These are phyloP conservation scores for Eubucco bourcierii DNA, from an alignment of 2,113 vertebrate species.

Conservation along the genomic window DNA sequence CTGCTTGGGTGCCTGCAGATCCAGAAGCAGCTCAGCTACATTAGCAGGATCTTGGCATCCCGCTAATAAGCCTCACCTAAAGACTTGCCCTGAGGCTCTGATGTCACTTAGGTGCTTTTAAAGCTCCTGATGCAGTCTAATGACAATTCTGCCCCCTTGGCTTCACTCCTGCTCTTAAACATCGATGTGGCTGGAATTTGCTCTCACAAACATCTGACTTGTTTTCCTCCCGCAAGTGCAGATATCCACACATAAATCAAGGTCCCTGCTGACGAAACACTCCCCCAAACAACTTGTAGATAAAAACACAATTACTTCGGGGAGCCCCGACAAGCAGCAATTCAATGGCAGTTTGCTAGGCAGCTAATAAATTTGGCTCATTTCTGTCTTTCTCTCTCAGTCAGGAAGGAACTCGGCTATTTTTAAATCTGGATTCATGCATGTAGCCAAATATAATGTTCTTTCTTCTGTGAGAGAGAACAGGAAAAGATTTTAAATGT, in stretches of 20 bases:
- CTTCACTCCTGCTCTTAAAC: not conserved
- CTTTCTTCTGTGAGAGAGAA: constrained; percentile 59
- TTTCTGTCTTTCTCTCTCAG: constrained; percentile 38
- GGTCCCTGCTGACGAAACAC: not conserved
- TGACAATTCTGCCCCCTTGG: constrained; percentile 24
- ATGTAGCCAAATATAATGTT: constrained; percentile 61
- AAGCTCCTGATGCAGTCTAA: constrained; percentile 31
- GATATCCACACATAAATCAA: constrained; percentile 14
- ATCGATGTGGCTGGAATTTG: not conserved
- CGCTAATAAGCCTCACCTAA: not conserved
- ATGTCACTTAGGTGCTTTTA: constrained; percentile 46
- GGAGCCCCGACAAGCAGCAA: constrained; percentile 22
- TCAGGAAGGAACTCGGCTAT: constrained; percentile 69
- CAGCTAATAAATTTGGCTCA: constrained; percentile 46
- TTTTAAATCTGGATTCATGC: constrained; percentile 51
- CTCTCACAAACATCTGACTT: not conserved
- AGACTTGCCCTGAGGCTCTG: constrained; percentile 35
- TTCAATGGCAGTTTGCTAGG: constrained; percentile 24
- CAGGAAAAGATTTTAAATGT: constrained; percentile 69
- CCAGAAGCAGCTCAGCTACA: not conserved
- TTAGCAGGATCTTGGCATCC: not conserved
- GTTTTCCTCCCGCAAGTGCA: constrained; percentile 6
- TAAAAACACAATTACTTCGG: constrained; percentile 2
- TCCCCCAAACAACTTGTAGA: not conserved
- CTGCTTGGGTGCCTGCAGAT: not conserved